Base-by-base conservation (phyloP, 1,140 invertebrate species). In the Cotesia typhae region DNA sequence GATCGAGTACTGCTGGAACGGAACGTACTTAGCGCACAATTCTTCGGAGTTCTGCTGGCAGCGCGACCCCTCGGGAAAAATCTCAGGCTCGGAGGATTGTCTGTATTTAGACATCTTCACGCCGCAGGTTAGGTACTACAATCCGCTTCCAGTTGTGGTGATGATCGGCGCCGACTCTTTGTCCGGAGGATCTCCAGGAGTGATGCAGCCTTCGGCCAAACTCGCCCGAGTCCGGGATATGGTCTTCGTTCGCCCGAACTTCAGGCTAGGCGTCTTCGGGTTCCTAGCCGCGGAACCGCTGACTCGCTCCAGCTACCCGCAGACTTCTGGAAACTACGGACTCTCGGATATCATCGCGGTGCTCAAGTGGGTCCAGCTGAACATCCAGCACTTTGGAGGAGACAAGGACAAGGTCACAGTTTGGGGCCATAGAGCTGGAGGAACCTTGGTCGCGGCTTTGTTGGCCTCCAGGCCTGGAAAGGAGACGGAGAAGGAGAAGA, bases 281-380 rank as follows among this genome's bases (percentile, higher is more conserved):
- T 96, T 96, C 80, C 84, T 96, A 2, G 90, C 94, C 0, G 83
- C 92, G 0, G 91, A 93, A 51, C 87, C 90, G 0, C 80, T 96
- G 0, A 91, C 93, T 0, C 88, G 92, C 73, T 85, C 91, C 0
- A 88, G 90, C 17, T 91, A 94, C 82, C 92, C 92, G 0, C 89
- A 85, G 4, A 92, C 91, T 0, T 94, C 94, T 0, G 95, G 95
- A n/a, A 96, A 96, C 79, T 96, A 96, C 79, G 95, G 92, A 0
- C 86, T 96, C 0, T 92, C 92, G 4, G 95, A 97, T 78, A 90
- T 96, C 14, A 81, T 95, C 4, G 89, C 90, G 2, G 94, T 91
- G 0, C 85, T 97, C 1, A 88, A 91, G 64, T 97, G 95, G 95
- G 90, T 96, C 0, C 88, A 94, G 57, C 85, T 91, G 59, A 95